Conservation (phyloP, 2,888 invertebrate species). For the Drosophila setosimentum region DNA sequence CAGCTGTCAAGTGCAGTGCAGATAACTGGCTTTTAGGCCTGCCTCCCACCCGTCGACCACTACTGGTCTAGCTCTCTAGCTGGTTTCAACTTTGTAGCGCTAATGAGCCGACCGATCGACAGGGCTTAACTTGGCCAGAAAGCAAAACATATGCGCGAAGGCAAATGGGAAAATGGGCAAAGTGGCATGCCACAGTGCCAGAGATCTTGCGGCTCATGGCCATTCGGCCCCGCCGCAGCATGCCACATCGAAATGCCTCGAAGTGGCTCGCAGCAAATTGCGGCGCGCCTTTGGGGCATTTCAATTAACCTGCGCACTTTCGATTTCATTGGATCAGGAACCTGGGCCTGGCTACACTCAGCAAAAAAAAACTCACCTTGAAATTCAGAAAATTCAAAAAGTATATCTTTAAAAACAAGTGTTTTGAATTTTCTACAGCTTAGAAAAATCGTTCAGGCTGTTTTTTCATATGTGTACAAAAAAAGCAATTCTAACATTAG, state of each 20-base stretch:
- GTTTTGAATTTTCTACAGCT: not conserved
- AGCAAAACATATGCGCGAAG: slow-evolving; percentile 31
- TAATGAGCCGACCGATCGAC: slow-evolving; percentile 42
- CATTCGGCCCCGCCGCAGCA: slow-evolving; percentile 31
- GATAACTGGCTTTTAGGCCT: slow-evolving; percentile 57
- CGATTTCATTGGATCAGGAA: slow-evolving; percentile 67
- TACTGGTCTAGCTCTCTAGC: slow-evolving; percentile 40
- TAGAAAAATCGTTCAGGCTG: not conserved
- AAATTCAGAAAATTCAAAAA: not conserved
- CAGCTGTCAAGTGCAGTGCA: slow-evolving; percentile 43
- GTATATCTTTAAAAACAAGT: not conserved
- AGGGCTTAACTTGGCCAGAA: not conserved
- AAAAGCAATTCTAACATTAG: not conserved
- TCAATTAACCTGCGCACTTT: slow-evolving; percentile 79
- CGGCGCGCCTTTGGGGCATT: slow-evolving; percentile 73
- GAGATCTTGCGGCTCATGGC: slow-evolving; percentile 58
- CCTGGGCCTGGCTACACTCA: slow-evolving; percentile 8
- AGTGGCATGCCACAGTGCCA: slow-evolving; percentile 45
- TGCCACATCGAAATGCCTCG: slow-evolving; percentile 23
- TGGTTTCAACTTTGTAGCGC: slow-evolving; percentile 32
- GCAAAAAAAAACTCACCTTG: not conserved
- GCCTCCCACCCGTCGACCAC: slow-evolving; percentile 5
- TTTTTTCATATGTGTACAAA: not conserved
- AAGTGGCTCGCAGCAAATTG: slow-evolving; percentile 11
- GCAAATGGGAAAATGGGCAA: slow-evolving; percentile 49